Base-by-base conservation (phyloP, 2,888 invertebrate genomes). In the Trissoscelio sp. region DNA sequence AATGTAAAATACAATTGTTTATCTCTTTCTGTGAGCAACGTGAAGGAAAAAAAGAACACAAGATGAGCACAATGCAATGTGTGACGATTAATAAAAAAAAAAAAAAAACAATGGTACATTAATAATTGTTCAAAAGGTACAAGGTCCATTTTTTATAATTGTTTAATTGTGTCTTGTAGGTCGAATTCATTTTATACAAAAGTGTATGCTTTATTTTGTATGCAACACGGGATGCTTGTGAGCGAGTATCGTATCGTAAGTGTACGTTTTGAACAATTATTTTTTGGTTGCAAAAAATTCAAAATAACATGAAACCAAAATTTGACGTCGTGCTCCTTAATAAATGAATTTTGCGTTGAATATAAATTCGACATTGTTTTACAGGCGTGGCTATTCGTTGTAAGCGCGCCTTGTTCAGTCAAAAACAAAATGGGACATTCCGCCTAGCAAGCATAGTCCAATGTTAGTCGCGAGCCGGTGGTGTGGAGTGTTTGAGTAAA, bases 361-460 rank as follows among this genome's bases (percentile, higher is more conserved):
- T 22, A 64, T 22, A 14, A 60, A 72, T 64, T 48, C 11, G 46
- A 42, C 57, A 42, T 78, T 66, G 58, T 78, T 78, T 78, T 37
- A 16, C n/a, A 14, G 22, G 34, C 42, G 24, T 28, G 24, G 6
- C 28, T 31, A 46, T 44, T 62, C 7, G 16, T 62, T 24, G 46
- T 24, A 24, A 51, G 53, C 18, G 28, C 42, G 73, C 12, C 28
- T 48, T 42, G 34, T 39, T 62, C 51, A 60, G 37, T 58, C n/a
- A 24, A 20, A 39, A 51, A 39, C 53, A 53, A 77, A 60, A 67
- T 51, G 39, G 72, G 79, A 83, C 67, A 81, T 79, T 66, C 81
- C 79, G 82, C 69, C 75, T 82, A 84, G 83, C 77, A 83, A 84
- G 77, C 82, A 86, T 85, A 85, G 87, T 85, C 77, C 80, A 84